Evolutionary conservation across 2,888 invertebrate species (phyloP), one percentile per base, ranked within the genome.

Genomic region (Tridacna crocea): DNA sequence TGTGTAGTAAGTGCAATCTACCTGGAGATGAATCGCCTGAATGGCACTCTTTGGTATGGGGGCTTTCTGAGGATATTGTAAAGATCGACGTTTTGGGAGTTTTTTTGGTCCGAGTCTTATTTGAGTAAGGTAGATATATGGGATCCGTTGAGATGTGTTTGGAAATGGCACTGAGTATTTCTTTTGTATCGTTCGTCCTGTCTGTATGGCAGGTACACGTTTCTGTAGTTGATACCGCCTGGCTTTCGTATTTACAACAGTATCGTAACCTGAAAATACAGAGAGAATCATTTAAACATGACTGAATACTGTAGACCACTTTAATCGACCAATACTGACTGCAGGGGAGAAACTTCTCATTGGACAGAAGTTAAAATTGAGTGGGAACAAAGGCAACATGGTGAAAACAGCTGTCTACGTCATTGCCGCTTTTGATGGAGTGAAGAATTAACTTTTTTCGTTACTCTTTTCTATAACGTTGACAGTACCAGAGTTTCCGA

Each of bases 241-340:
- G 51, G 47, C 27, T 47, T 22, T 70, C 22, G 26, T 70, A 70
- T 70, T 70, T 70, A 70, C 51, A 70, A 70, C 70, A 70, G 70
- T 51, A 51, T 51, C 12, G 48, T 51, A 70, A 46, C 26, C 70
- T 70, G 70, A 70, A 70, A 70, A 13, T 19, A 66, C 2, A 66
- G n/a, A 19, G 27, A 11, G 66, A 66, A 61, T 61, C 6, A 22
- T 61, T 22, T 10, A n/a, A n/a, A 24, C n/a, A 1, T 61, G 61
- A 24, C 10, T 13, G 24, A 61, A 61, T 1, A 61, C 61, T n/a
- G 10, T 4, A 2, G 19, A 55, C 19, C 51, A 19, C 3, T 55
- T 1, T 55, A 10, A 55, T 10, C 17, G 3, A 55, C 55, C 15
- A 55, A 15, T 19, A 19, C 15, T 55, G 55, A 55, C 55, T 55